A percentile compares a stretch with the other conserved stretches of the same genome.
phyloP scores from a whole-genome alignment of 2,888 invertebrate genomes.

The Protophormia terraenovae region DNA sequence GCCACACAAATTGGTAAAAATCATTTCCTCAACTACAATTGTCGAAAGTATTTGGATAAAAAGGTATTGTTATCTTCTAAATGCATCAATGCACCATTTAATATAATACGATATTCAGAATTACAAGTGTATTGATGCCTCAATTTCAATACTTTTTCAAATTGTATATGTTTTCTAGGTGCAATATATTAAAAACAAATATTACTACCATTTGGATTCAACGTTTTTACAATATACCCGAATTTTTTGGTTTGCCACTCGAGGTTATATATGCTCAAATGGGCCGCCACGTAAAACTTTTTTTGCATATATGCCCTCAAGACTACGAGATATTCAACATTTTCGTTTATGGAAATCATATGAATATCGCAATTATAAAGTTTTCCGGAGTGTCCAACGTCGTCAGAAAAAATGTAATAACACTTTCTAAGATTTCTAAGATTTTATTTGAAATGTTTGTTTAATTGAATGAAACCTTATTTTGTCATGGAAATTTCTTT shows the following conservation, averaged over 20 bases:
- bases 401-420: neutral
- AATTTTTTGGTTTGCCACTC: slow-evolving; percentile 74
- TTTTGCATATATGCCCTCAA: slow-evolving; percentile 77
- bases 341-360: slow-evolving; percentile 67
- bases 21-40: slow-evolving; percentile 66
- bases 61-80: too few relatives aligned
- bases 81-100: too few relatives aligned
- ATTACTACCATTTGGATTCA: slow-evolving; percentile 68
- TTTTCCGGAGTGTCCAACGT: slow-evolving; percentile 14
- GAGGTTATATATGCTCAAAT: slow-evolving; percentile 71
- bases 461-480: slow-evolving; percentile 28
- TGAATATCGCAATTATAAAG: slow-evolving; percentile 57
- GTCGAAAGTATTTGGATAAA: slow-evolving; percentile 65
- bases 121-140: too few relatives aligned
- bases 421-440: slow-evolving; percentile 4
- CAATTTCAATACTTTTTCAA: too few relatives aligned
- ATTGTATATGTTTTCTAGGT: slow-evolving; percentile 50
- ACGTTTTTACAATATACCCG: slow-evolving; percentile 73
- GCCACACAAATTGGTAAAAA: slow-evolving; percentile 58
- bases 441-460: neutral
- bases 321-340: slow-evolving; percentile 64
- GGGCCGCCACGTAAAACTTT: slow-evolving; percentile 71
- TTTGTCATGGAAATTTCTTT: neutral
- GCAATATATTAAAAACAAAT: slow-evolving; percentile 58
- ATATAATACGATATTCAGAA: too few relatives aligned